Evolutionary conservation across 2,797 vertebrate species (phyloP).

Genomic region (Sebastes baramenuke): DNA sequence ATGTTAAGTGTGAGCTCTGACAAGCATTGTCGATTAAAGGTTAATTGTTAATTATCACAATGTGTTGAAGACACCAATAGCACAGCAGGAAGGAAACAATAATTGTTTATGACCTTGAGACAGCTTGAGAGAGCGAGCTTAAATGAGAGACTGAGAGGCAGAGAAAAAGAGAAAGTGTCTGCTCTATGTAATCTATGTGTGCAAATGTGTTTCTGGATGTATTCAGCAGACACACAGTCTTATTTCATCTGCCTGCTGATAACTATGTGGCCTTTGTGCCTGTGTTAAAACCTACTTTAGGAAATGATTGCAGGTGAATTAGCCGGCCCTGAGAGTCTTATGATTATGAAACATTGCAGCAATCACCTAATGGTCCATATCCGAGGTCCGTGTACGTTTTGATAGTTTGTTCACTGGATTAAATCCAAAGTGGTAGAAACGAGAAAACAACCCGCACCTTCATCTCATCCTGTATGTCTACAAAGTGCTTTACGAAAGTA

Average conservation of each 20-base stretch:
- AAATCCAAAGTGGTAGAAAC: neutral
- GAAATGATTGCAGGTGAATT: conserved; percentile 49
- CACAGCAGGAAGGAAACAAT: conserved; percentile 17
- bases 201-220: neutral
- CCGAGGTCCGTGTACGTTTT: neutral
- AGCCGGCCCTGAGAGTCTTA: conserved; percentile 26
- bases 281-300: conserved; percentile 18
- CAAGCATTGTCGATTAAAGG: conserved; percentile 61
- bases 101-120: conserved; percentile 33
- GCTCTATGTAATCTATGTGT: neutral
- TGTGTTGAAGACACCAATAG: conserved; percentile 8
- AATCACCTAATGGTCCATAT: conserved; percentile 57
- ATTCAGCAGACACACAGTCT: conserved; percentile 5
- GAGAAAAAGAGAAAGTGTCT: neutral
- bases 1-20: conserved; percentile 54
- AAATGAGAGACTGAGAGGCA: neutral
- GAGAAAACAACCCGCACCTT: neutral
- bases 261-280: conserved; percentile 26
- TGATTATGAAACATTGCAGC: conserved; percentile 41
- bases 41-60: conserved; percentile 68
- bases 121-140: neutral
- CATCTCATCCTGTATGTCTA: neutral
- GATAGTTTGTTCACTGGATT: neutral
- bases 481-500: too few species aligned
- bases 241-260: conserved; percentile 30